These are phyloP conservation scores for Erethizon dorsatum DNA, from an alignment of 2,797 vertebrate species.

Conservation along the genomic window DNA sequence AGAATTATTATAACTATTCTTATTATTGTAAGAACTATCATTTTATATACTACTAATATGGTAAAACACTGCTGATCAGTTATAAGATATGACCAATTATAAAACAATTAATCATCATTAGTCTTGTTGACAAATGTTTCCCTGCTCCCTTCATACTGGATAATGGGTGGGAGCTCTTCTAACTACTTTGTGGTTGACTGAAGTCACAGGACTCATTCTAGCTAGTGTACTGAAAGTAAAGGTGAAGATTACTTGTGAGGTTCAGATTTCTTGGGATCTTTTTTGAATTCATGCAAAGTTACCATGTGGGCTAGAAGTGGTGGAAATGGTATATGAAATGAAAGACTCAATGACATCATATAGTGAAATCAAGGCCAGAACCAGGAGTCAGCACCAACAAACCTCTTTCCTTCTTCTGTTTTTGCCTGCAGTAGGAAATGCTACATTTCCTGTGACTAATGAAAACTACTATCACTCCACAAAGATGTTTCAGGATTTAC, in stretches of 20 bases:
- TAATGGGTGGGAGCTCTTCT: neutral
- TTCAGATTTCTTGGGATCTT: neutral
- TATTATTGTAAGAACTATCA: neutral
- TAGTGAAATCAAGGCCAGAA: neutral
- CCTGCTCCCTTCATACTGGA: neutral
- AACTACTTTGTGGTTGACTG: neutral
- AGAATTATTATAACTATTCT: neutral
- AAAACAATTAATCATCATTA: neutral
- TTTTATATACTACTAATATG: neutral
- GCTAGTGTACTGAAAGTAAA: neutral
- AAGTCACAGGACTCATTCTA: neutral
- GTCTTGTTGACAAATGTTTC: neutral
- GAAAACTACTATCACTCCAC: neutral
- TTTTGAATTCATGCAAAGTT: neutral
- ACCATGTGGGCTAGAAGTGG: no score
- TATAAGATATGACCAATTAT: neutral
- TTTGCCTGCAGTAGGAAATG: neutral
- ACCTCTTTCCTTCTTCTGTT: neutral
- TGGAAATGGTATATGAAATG: neutral
- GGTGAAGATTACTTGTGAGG: neutral
- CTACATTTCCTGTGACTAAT: neutral
- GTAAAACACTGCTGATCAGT: neutral
- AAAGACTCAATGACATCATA: neutral
- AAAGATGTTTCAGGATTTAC: slow-evolving; percentile 12
- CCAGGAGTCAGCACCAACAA: neutral